Percentiles rank a stretch among this genome's conserved stretches.
Evolutionary conservation across 2,113 vertebrate genomes (phyloP).

Genomic region (Pseudorhombus dupliciocellatus): DNA sequence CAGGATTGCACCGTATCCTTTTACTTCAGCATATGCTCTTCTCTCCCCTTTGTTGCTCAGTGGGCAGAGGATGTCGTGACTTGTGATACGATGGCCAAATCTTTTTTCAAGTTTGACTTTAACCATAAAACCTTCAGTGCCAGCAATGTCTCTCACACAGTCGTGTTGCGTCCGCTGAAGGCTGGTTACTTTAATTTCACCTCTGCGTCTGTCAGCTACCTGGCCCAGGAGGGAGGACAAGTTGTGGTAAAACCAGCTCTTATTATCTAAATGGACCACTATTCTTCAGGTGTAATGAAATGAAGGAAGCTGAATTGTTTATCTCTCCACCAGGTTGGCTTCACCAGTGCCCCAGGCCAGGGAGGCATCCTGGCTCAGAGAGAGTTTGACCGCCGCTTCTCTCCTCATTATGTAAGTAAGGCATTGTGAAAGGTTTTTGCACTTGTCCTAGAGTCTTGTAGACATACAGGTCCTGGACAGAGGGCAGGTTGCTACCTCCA

Average conservation of each 20-base stretch:
- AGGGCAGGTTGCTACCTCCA: no score
- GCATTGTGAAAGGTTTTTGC: background rate
- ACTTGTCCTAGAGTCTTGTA: no score
- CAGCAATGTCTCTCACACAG: constrained; percentile 95
- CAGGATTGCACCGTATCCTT: constrained; percentile 97
- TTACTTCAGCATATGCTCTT: background rate
- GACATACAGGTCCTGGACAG: no score
- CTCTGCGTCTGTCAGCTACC: constrained; percentile 91
- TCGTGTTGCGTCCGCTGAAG: constrained; percentile 93
- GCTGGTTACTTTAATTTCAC: constrained; percentile 98
- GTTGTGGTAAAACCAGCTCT: constrained; percentile 86
- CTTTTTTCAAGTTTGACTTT: constrained; percentile 64
- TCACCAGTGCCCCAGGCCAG: constrained; percentile 93
- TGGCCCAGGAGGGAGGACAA: constrained; percentile 91
- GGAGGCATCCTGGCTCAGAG: constrained; percentile 95
- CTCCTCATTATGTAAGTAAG: constrained; percentile 92
- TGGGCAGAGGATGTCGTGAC: no score
- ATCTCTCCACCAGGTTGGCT: constrained; percentile 83
- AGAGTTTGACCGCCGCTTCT: constrained; percentile 95
- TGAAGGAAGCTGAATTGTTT: background rate
- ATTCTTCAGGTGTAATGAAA: background rate
- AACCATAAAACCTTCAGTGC: constrained; percentile 80
- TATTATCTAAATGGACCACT: background rate
- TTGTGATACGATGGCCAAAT: no score
- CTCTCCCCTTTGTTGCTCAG: background rate